Conservation (phyloP, 2,888 invertebrate genomes). For the Phlogophora meticulosa region DNA sequence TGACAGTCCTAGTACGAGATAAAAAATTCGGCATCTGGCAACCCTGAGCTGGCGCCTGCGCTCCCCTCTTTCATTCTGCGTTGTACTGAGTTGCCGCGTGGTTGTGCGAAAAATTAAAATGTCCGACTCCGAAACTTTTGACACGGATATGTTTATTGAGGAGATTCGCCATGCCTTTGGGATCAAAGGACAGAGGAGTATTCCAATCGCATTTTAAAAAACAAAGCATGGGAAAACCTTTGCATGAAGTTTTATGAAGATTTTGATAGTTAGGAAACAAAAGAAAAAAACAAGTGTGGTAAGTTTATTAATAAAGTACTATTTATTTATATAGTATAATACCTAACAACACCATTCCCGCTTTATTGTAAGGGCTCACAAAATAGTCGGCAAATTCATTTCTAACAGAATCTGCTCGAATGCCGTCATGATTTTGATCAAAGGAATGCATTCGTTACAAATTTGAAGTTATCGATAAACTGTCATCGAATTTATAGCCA, state of each 20-base stretch:
- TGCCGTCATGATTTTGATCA: slow-evolving; percentile 50
- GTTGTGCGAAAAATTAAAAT: slow-evolving; percentile 50
- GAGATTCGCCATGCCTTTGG: slow-evolving; percentile 48
- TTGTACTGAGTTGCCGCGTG: slow-evolving; percentile 48
- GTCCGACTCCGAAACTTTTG: slow-evolving; percentile 43
- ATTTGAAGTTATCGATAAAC: slow-evolving; percentile 39
- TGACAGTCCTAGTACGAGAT: no score
- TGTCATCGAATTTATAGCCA: slow-evolving; percentile 58
- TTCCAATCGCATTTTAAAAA: slow-evolving; percentile 44
- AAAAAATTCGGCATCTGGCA: no score
- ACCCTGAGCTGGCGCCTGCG: no score
- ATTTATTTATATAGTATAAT: slow-evolving; percentile 49
- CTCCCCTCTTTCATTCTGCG: slow-evolving; percentile 38
- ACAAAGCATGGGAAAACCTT: slow-evolving; percentile 48
- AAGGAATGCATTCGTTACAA: slow-evolving; percentile 54
- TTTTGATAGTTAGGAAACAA: slow-evolving; percentile 39
- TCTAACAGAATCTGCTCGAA: slow-evolving; percentile 53
- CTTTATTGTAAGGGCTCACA: slow-evolving; percentile 52
- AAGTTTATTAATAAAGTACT: slow-evolving; percentile 45
- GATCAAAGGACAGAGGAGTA: slow-evolving; percentile 48
- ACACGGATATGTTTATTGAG: slow-evolving; percentile 50
- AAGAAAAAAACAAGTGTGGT: slow-evolving; percentile 46
- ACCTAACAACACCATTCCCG: slow-evolving; percentile 43
- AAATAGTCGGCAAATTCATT: slow-evolving; percentile 53
- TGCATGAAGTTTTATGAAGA: slow-evolving; percentile 44